These are phyloP conservation scores for Dysdera silvatica DNA, from an alignment of 1,140 invertebrate species.

Conservation along the genomic window DNA sequence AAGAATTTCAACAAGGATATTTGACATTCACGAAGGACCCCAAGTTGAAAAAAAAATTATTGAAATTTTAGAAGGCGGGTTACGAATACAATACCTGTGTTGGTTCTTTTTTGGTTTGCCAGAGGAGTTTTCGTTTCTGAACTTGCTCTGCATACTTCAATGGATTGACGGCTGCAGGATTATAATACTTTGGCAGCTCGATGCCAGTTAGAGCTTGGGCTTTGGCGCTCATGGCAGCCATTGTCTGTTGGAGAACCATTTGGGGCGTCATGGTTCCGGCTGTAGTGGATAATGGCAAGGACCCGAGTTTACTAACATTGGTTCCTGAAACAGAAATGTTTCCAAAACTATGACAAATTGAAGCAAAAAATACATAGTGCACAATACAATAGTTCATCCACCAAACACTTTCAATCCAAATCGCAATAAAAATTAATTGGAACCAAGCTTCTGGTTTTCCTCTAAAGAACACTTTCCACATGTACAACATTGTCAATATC, in stretches of 20 bases:
- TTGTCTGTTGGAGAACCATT: conserved; percentile 23
- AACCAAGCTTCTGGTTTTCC: too few relatives aligned
- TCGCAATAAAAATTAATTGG: too few relatives aligned
- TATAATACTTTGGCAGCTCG: conserved; percentile 61
- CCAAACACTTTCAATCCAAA: too few relatives aligned
- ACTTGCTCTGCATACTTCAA: conserved; percentile 78
- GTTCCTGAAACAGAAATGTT: not conserved
- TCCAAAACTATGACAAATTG: not conserved
- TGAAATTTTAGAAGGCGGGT: not conserved
- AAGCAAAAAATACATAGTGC: too few relatives aligned
- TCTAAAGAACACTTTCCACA: too few relatives aligned
- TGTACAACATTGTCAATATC: too few relatives aligned
- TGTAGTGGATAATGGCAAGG: conserved; percentile 17
- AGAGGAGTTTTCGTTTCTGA: conserved; percentile 80
- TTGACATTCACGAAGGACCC: not conserved
- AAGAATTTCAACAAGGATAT: not conserved
- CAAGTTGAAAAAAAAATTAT: not conserved
- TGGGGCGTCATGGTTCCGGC: conserved; percentile 25
- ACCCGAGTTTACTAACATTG: conserved; percentile 14
- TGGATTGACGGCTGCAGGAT: conserved; percentile 66
- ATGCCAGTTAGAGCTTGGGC: conserved; percentile 28
- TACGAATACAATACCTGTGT: conserved; percentile 45
- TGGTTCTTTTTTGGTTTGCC: conserved; percentile 56
- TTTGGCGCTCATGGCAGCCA: conserved; percentile 31
- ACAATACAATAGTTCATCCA: too few relatives aligned